Evolutionary conservation across 2,888 invertebrate genomes (phyloP).

Genomic region (Xanthorhoe designata): DNA sequence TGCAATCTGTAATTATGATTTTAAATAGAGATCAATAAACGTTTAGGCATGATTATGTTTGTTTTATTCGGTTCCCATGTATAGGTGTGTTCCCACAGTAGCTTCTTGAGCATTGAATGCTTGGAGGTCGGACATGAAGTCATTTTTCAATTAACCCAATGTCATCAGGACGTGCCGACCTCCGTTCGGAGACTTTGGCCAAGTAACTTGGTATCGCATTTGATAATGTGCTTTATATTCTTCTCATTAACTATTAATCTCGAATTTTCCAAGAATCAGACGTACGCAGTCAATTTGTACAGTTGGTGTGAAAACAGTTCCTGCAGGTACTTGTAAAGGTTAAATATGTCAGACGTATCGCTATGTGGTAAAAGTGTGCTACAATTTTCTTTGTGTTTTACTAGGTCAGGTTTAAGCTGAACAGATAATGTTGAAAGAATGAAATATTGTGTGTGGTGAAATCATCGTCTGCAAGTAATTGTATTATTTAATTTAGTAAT

Average conservation of each 20-base stretch:
- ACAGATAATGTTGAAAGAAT: neutral
- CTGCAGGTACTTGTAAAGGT: slow-evolving; percentile 42
- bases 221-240: slow-evolving; percentile 57
- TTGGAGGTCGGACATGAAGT: slow-evolving; percentile 75
- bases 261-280: slow-evolving; percentile 40
- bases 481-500: neutral
- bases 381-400: slow-evolving; percentile 15
- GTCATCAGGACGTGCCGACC: slow-evolving; percentile 76
- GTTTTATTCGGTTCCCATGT: slow-evolving; percentile 55
- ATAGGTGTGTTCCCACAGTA: slow-evolving; percentile 62
- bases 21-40: slow-evolving; percentile 72
- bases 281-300: slow-evolving; percentile 63
- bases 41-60: slow-evolving; percentile 65
- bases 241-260: slow-evolving; percentile 53
- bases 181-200: slow-evolving; percentile 55
- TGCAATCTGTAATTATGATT: slow-evolving; percentile 76
- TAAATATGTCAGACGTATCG: slow-evolving; percentile 37
- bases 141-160: slow-evolving; percentile 82
- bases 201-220: slow-evolving; percentile 41
- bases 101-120: slow-evolving; percentile 61
- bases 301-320: slow-evolving; percentile 58
- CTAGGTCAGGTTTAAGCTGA: slow-evolving; percentile 16
- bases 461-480: neutral
- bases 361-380: slow-evolving; percentile 6
- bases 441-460: neutral